Percentiles rank a stretch among this genome's conserved stretches.
Evolutionary conservation across 2,888 invertebrate species (phyloP).

Genomic region (Choristoneura rosaceana): DNA sequence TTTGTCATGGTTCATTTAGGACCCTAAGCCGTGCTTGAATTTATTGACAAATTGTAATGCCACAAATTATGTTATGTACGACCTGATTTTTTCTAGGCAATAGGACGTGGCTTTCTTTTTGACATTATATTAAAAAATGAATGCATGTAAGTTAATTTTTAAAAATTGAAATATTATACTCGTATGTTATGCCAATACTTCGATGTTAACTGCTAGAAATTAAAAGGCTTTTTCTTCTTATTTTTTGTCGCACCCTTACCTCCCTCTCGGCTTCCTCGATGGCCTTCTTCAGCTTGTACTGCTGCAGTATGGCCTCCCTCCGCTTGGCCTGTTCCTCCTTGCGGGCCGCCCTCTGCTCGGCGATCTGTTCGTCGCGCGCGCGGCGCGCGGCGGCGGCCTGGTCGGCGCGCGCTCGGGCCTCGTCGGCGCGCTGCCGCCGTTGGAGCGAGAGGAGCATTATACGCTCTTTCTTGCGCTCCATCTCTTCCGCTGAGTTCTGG

Average conservation of each 20-base stretch:
- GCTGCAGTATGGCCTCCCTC: constrained; percentile 94
- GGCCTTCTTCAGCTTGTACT: constrained; percentile 97
- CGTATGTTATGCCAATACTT: no score
- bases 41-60: no score
- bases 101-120: no score
- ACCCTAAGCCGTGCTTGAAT: no score
- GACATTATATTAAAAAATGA: no score
- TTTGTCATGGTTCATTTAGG: no score
- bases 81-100: no score
- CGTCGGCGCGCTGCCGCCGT: constrained; percentile 96
- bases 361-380: constrained; percentile 91
- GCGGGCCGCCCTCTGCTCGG: constrained; percentile 90
- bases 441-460: constrained; percentile 96
- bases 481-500: constrained; percentile 94
- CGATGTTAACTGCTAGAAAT: no score
- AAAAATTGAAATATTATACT: no score
- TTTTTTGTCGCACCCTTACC: constrained; percentile 81
- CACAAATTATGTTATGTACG: no score
- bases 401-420: constrained; percentile 93
- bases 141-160: no score
- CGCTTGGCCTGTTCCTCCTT: constrained; percentile 95
- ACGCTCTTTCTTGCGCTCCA: constrained; percentile 96
- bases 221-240: no score
- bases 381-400: constrained; percentile 90
- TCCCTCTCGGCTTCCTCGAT: constrained; percentile 96